phyloP scores from a whole-genome alignment of 2,888 invertebrate genomes.

The Syrphus vitripennis region DNA sequence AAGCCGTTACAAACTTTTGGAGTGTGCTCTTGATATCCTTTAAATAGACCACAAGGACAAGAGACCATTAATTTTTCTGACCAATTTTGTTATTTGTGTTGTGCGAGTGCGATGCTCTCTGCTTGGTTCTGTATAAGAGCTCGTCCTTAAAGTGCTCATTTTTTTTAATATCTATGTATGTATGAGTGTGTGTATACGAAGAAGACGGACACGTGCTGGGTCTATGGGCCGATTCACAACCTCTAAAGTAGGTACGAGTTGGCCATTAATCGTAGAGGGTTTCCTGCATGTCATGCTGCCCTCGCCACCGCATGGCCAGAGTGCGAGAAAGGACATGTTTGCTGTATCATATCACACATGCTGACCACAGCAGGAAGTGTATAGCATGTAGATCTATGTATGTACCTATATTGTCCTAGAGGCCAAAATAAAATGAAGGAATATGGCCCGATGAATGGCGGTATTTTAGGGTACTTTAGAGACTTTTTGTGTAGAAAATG shows the following conservation, averaged over 20 bases:
- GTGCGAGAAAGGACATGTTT: slow-evolving; percentile 33
- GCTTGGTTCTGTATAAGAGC: neutral
- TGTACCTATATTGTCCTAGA: neutral
- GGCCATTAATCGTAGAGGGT: slow-evolving; percentile 49
- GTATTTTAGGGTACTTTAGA: slow-evolving; percentile 42
- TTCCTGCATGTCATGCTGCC: slow-evolving; percentile 43
- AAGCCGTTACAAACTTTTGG: slow-evolving; percentile 12
- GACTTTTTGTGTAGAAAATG: slow-evolving; percentile 3
- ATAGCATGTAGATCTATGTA: neutral
- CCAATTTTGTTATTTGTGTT: slow-evolving; percentile 46
- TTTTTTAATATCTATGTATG: neutral
- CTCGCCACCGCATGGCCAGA: neutral
- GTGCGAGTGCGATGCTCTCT: neutral
- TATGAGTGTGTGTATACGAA: neutral
- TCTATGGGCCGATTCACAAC: slow-evolving; percentile 39
- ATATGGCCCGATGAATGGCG: slow-evolving; percentile 12
- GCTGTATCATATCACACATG: slow-evolving; percentile 42
- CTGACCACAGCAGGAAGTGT: slow-evolving; percentile 47
- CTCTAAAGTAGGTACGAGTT: slow-evolving; percentile 45
- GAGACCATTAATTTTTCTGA: slow-evolving; percentile 53
- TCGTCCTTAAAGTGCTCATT: neutral
- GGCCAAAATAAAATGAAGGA: slow-evolving; percentile 1
- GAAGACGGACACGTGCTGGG: slow-evolving; percentile 47
- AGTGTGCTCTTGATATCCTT: slow-evolving; percentile 27
- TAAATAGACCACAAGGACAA: slow-evolving; percentile 44